Conservation (phyloP, 2,113 vertebrate genomes). For the Corvus cornix region DNA sequence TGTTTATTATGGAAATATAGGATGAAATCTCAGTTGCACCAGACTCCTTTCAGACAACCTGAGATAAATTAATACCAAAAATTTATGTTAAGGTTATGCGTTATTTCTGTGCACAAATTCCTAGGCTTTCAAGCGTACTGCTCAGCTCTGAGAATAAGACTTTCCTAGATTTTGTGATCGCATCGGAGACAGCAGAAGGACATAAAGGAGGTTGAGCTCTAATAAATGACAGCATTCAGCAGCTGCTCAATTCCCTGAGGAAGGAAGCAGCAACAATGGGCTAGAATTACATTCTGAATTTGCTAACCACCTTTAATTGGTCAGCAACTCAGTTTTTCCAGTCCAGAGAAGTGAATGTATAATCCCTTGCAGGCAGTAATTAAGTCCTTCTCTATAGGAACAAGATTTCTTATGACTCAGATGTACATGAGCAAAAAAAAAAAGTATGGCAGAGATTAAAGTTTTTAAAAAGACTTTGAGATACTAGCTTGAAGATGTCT, state of each 20-base stretch:
- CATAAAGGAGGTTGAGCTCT: not conserved
- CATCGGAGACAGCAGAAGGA: not conserved
- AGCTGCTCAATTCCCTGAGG: not conserved
- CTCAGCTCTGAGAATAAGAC: not conserved
- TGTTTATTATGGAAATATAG: not conserved
- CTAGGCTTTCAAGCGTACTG: not conserved
- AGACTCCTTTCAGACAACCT: not conserved
- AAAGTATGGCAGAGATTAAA: not conserved
- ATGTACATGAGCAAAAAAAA: not conserved
- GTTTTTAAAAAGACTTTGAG: not conserved
- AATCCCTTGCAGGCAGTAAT: not conserved
- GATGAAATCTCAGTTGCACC: not conserved
- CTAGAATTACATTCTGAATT: not conserved
- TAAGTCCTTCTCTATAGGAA: not conserved
- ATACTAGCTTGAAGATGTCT: not conserved
- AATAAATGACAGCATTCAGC: not conserved
- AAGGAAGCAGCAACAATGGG: not conserved
- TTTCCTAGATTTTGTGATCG: not conserved
- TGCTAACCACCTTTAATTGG: conserved; percentile 6
- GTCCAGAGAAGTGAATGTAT: not conserved
- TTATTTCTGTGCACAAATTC: not conserved
- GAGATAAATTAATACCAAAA: not conserved
- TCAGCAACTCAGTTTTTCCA: not conserved
- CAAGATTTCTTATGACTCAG: not conserved
- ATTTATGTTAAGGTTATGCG: not conserved